A percentile compares a stretch with the other conserved stretches of the same genome.
These are phyloP conservation scores for rat (Rattus norvegicus) DNA, from an alignment of 2,113 vertebrate genomes.

Conservation along the genomic window DNA sequence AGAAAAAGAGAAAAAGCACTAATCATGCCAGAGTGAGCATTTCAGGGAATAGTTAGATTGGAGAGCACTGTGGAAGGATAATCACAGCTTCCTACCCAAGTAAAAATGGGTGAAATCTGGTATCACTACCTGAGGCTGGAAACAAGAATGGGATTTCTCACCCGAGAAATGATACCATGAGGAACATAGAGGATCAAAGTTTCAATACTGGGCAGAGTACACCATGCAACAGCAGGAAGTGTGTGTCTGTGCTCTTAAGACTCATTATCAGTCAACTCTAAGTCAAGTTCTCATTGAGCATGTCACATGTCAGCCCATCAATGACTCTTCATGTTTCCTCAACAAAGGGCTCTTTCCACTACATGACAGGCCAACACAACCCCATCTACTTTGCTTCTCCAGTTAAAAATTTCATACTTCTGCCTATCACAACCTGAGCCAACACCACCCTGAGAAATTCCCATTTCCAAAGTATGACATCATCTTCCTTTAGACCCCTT, in stretches of 20 bases:
- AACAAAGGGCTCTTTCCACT: background rate
- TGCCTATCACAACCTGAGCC: background rate
- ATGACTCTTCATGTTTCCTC: background rate
- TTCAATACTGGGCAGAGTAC: background rate
- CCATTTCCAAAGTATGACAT: no score
- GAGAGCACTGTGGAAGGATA: no score
- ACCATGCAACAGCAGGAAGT: background rate
- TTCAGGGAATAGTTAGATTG: background rate
- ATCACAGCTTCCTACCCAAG: background rate
- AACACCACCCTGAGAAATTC: background rate
- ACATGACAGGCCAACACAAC: background rate
- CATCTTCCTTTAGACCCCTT: no score
- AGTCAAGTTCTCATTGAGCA: background rate
- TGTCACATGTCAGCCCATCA: no score
- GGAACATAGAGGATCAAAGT: background rate
- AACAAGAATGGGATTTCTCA: background rate
- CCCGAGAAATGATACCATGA: no score
- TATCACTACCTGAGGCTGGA: background rate
- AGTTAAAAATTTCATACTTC: background rate
- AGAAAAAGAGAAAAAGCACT: background rate
- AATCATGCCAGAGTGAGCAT: background rate
- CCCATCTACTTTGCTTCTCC: background rate
- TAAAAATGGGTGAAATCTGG: background rate
- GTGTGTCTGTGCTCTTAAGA: background rate
- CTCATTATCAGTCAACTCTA: background rate